These are phyloP conservation scores for Pterostichus madidus DNA, from an alignment of 2,888 invertebrate genomes.

Conservation along the genomic window DNA sequence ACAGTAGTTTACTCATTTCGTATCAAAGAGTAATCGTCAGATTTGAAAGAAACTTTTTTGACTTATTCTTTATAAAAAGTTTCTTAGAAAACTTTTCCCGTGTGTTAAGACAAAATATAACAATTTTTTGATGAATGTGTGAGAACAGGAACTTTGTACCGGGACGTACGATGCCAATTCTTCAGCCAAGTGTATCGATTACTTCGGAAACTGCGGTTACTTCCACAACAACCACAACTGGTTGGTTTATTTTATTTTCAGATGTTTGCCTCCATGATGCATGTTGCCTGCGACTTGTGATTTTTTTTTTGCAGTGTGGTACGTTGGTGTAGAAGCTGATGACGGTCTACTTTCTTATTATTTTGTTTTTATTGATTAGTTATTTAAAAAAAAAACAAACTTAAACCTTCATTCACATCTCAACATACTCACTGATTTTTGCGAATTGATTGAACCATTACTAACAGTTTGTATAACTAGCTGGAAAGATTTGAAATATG, in stretches of 20 bases:
- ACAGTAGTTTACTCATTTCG: too few species aligned
- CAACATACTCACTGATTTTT: too few species aligned
- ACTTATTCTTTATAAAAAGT: too few species aligned
- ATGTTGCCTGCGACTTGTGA: constrained; percentile 48
- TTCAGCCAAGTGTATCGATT: constrained; percentile 75
- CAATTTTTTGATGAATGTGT: constrained; percentile 23
- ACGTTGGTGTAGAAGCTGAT: constrained; percentile 64
- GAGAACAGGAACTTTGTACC: constrained; percentile 75
- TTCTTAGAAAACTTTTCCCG: too few species aligned
- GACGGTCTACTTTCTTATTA: constrained; percentile 28
- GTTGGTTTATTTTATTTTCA: constrained; percentile 72
- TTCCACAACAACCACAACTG: constrained; percentile 70
- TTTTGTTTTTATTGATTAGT: constrained; percentile 35
- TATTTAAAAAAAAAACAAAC: background rate
- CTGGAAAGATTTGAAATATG: too few species aligned
- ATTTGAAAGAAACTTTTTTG: too few species aligned
- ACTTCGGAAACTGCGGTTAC: constrained; percentile 73
- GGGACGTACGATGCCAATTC: constrained; percentile 75
- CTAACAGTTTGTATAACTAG: too few species aligned
- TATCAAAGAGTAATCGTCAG: too few species aligned
- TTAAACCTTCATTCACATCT: background rate
- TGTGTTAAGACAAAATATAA: too few species aligned
- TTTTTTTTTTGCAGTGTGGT: constrained; percentile 66
- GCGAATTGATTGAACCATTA: too few species aligned
- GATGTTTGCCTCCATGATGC: constrained; percentile 66